Base-by-base conservation (phyloP, 1,140 invertebrate genomes). In the Brachionus angularis region DNA sequence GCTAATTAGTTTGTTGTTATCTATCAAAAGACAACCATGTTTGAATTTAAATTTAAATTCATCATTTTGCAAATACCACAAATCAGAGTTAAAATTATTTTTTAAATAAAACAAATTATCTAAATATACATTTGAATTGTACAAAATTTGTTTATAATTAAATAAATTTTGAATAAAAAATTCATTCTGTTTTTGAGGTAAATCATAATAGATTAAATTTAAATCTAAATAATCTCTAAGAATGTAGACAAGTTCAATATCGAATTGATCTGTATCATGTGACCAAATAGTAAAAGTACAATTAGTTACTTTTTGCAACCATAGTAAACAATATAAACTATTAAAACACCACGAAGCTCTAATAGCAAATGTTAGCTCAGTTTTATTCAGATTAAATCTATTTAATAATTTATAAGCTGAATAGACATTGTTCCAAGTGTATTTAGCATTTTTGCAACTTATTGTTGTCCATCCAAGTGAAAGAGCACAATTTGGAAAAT, bases 381-480 rank as follows among this genome's bases (percentile, higher is more conserved):
- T 46, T 3, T 31, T 12, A 2, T 21, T 46, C 12, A 67, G 62
- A 14, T 49, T 50, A 23, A 33, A 67, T 5, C 10, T 31, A 3
- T 33, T n/a, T 18, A 16, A 46, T 23, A 67, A 4, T 12, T 67
- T 27, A 27, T 3, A 18, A 7, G 62, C 62, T 29, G 46, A 16
- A 10, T 29, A 18, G 16, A 67, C 31, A 31, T 67, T 50, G 18
- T 50, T 12, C 21, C 39, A 47, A 16, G 25, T 18, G 23, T 67
- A 67, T 8, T 10, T 16, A 21, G 42, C 12, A 12, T 23, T 31
- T 0, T 39, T 47, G n/a, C 29, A 46, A 2, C 34, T 21, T 16
- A 12, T 52, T 10, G 47, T 70, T 36, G 67, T 70, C 67, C 67
- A 70, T 10, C 67, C 67, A n/a, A 70, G 10, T 27, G 67, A 70